A percentile compares a stretch with the other conserved stretches of the same genome.
Conservation (phyloP, 2,113 vertebrate genomes). For the Bambusicola thoracicus region DNA sequence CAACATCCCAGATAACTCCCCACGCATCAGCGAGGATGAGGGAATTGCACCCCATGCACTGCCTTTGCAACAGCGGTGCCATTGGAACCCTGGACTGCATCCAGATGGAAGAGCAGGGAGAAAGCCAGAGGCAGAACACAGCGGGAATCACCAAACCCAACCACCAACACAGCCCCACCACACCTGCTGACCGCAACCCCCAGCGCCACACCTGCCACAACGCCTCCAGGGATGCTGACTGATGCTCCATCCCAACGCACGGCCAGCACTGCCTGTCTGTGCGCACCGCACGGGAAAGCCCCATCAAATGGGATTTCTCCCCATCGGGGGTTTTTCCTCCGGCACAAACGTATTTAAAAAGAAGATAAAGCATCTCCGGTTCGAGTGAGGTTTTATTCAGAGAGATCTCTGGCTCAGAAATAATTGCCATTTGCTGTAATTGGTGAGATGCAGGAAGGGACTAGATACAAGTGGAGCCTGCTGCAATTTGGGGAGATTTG, state of each 20-base stretch:
- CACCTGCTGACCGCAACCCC: no score
- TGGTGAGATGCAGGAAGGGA: constrained; percentile 75
- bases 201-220: no score
- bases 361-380: constrained; percentile 51
- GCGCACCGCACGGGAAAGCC: background rate
- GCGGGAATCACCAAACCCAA: background rate
- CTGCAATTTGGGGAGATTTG: constrained; percentile 83
- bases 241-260: background rate
- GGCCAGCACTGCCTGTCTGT: background rate
- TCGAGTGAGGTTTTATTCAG: constrained; percentile 62
- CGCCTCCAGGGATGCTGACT: no score
- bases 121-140: background rate
- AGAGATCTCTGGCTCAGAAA: constrained; percentile 74
- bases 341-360: constrained; percentile 51
- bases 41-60: rapidly evolving
- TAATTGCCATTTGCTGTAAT: constrained; percentile 78
- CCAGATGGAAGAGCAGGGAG: background rate
- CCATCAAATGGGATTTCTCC: constrained; percentile 53
- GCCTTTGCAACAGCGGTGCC: background rate
- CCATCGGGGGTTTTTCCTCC: background rate
- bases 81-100: background rate
- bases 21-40: background rate
- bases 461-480: constrained; percentile 67
- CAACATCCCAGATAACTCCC: background rate
- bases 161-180: no score